Evolutionary conservation across 23 tunicate genomes (phyloP), one percentile per base, ranked within the genome.

Genomic region (Halocynthia aurantium): DNA sequence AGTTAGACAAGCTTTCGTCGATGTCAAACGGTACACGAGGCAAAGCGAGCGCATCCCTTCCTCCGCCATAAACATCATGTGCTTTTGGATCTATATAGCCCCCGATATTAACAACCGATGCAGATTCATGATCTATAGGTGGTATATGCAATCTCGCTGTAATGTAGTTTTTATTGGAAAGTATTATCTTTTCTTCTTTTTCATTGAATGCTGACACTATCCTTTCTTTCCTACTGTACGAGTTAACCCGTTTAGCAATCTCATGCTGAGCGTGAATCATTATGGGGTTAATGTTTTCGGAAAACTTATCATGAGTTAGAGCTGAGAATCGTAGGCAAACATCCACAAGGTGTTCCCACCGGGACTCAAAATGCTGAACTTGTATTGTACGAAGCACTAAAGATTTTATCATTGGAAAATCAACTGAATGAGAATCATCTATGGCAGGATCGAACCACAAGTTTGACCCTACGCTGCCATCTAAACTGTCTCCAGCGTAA

Each of bases 21-120:
- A 86, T 72, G 61, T 92, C 87, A 78, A 83, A 86, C 7, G 98
- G 98, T 9, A 92, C 98, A 78, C 85, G 57, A 56, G 98, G 86
- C 52, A 92, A 86, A 40, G 92, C 88, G 8, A 92, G 69, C 52
- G 98, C 98, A 54, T 85, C 57, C 62, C 75, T 82, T 61, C 98
- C 98, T 51, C 88, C 84, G 55, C 52, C 92, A 54, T 92, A 92
- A 7, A 92, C 85, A 67, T 92, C 98, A 70, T 89, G 96, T 19
- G 96, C 67, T 20, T 73, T 84, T 5, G 96, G 96, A 55, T 89
- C 96, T 61, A 89, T 84, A 70, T 77, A 84, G 7, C 96, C 96
- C 6, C 96, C 96, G 20, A 89, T 83, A 52, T 77, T 83, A 0
- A 89, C 60, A 13, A 57, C n/a, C 7, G 75, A 66, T 6, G 72